A percentile compares a stretch with the other conserved stretches of the same genome.
These are phyloP conservation scores for Melozone crissalis DNA, from an alignment of 2,113 vertebrate species.

Conservation along the genomic window DNA sequence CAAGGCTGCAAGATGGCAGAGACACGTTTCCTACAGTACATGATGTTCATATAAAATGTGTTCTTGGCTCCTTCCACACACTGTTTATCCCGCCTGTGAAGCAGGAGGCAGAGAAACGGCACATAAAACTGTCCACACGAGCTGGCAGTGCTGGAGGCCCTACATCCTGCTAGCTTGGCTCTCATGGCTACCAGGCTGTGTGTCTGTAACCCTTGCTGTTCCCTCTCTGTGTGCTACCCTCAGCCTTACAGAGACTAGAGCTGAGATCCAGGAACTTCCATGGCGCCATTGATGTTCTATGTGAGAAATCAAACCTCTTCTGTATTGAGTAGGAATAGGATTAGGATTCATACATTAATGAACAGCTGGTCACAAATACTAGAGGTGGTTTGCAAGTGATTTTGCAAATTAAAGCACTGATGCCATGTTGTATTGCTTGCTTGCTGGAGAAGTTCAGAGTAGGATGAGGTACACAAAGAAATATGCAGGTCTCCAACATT, in stretches of 20 bases:
- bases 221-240: accelerated
- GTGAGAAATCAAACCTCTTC: background rate
- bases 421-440: background rate
- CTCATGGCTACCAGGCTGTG: background rate
- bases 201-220: slow-evolving; percentile 15
- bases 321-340: background rate
- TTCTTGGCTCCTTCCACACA: slow-evolving; percentile 23
- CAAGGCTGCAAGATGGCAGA: slow-evolving; percentile 45
- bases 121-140: slow-evolving; percentile 54
- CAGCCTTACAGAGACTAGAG: background rate
- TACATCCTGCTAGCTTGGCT: background rate
- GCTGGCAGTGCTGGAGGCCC: background rate
- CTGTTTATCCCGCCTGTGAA: background rate
- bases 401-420: background rate
- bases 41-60: slow-evolving; percentile 55
- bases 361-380: background rate
- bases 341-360: background rate
- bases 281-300: background rate
- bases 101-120: background rate
- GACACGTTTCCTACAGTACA: slow-evolving; percentile 7
- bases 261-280: background rate
- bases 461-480: background rate
- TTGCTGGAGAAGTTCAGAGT: background rate
- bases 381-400: background rate
- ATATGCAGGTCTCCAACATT: background rate